phyloP scores from a whole-genome alignment of 2,113 vertebrate genomes.

The Elephas maximus region DNA sequence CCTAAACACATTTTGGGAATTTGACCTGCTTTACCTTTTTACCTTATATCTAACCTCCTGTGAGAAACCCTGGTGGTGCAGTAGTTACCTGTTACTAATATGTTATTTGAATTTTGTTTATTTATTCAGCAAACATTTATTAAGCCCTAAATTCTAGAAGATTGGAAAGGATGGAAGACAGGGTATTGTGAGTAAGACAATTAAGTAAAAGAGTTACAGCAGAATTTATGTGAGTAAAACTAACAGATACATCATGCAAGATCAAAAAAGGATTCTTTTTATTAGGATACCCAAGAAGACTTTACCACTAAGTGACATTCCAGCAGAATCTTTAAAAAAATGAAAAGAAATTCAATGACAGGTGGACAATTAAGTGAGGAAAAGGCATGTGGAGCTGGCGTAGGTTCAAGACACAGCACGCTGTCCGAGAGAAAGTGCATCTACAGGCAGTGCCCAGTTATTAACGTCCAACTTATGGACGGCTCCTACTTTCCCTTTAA shows the following conservation, averaged over 20 bases:
- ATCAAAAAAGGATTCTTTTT: background rate
- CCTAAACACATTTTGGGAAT: conserved; percentile 6
- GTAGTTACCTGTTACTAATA: background rate
- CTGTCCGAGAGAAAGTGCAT: background rate
- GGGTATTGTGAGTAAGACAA: background rate
- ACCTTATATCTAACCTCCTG: background rate
- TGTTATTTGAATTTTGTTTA: conserved; percentile 11
- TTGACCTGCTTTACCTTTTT: background rate
- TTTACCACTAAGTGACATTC: background rate
- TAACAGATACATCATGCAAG: background rate
- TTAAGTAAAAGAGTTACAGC: background rate
- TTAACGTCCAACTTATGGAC: too few relatives aligned
- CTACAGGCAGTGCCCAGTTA: too few relatives aligned
- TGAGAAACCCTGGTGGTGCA: too few relatives aligned
- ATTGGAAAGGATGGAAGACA: background rate
- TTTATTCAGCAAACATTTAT: conserved; percentile 36
- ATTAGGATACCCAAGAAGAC: background rate
- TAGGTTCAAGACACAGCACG: background rate
- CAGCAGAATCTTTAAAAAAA: background rate
- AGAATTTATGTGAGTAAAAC: background rate
- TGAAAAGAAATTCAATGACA: background rate
- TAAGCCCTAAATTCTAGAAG: conserved; percentile 1
- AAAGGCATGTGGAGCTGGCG: background rate
- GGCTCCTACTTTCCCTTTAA: too few relatives aligned
- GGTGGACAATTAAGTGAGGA: background rate